Base-by-base conservation (phyloP, 1,140 invertebrate species). In the Drosophila bocqueti region DNA sequence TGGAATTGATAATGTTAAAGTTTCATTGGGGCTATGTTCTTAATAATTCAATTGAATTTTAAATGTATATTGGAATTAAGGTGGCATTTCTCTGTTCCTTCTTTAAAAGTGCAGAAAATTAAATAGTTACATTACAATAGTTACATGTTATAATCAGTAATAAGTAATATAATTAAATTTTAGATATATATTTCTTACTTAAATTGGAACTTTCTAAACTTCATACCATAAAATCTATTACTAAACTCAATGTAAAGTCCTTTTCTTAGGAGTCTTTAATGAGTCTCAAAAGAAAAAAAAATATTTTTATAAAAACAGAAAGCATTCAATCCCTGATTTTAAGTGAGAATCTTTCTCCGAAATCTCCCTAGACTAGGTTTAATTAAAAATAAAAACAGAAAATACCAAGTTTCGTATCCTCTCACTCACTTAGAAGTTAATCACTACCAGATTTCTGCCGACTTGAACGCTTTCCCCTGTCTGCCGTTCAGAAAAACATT, bases 351-450 rank as follows among this genome's bases (percentile, higher is more conserved):
- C 63, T 61, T 31, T 18, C 38, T 11, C 29, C n/a, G 10, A 46
- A 64, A 64, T 38, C 43, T 29, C 13, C 31, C 13, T 4, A 16
- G 21, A 38, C 21, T 47, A 13, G 16, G 15, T n/a, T n/a, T 64
- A 49, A 64, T 47, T 47, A 47, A 67, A 47, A 13, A 29, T 29
- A 29, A 45, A 18, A 62, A 40, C 6, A 40, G 10, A 11, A 13
- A 24, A 40, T 9, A 55, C 5, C 36, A 57, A n/a, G 15, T 40
- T 18, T 29, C 26, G 62, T n/a, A 31, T 63, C 65, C 60, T 47
- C 61, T 67, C 60, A 47, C 46, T 64, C 31, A 36, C 64, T 73
- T 38, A 73, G 52, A 60, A 71, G 45, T 15, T 60, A 46, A 71
- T 42, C 43, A 55, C 34, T 47, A 42, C 42, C 68, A 42, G 68